These are phyloP conservation scores for Sycophila texana DNA, from an alignment of 2,888 invertebrate species.

Conservation along the genomic window DNA sequence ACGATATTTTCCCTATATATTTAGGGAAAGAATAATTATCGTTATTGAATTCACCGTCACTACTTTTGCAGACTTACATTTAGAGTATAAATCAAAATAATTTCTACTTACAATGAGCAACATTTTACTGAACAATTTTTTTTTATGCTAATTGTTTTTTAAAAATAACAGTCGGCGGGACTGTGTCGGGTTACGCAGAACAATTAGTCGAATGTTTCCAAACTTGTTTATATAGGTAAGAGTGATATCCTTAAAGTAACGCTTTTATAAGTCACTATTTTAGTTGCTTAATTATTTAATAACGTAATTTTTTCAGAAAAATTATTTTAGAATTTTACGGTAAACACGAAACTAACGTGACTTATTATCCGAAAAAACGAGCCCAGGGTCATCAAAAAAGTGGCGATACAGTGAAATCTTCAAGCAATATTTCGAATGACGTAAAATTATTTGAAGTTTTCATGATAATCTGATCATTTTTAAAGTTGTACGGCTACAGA, in stretches of 20 bases:
- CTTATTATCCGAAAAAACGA: not conserved
- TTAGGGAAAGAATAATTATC: too few relatives aligned
- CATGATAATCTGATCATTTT: not conserved
- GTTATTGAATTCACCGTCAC: too few relatives aligned
- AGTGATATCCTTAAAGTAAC: too few relatives aligned
- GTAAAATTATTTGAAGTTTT: not conserved
- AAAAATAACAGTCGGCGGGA: too few relatives aligned
- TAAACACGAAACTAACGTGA: not conserved
- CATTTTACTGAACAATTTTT: too few relatives aligned
- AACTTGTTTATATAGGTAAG: not conserved
- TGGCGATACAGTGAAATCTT: not conserved
- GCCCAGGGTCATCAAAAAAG: not conserved
- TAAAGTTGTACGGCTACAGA: constrained; percentile 2
- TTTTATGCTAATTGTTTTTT: too few relatives aligned
- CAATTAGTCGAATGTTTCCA: not conserved
- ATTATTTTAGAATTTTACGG: not conserved
- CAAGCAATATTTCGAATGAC: not conserved
- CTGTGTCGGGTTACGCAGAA: not conserved
- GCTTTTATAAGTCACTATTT: too few relatives aligned
- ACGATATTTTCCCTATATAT: too few relatives aligned
- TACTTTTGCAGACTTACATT: too few relatives aligned
- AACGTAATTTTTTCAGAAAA: not conserved
- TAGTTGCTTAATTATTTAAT: too few relatives aligned
- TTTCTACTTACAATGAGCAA: too few relatives aligned
- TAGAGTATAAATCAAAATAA: too few relatives aligned